Evolutionary conservation across 1,140 invertebrate species (phyloP), one percentile per base, ranked within the genome.

Genomic region (Meloidogyne exigua): DNA sequence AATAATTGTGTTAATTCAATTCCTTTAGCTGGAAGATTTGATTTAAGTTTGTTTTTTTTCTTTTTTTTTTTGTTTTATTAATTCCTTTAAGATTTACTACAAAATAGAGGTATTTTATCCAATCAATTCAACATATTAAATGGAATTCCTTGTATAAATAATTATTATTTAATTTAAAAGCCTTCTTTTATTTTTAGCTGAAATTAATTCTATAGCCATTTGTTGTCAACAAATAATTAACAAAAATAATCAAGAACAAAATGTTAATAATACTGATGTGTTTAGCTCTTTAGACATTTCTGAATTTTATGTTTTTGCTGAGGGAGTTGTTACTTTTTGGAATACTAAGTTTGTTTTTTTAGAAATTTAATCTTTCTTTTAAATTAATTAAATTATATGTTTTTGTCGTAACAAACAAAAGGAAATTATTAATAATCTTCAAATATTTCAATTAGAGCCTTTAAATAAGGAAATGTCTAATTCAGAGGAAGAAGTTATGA

Each of bases 281-380:
- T 39, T 39, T 39, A 44, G 18, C 15, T 2, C 42, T 2, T 4
- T 13, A 44, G 42, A 72, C 2, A 12, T 65, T n/a, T 21, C 12
- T n/a, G 73, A 75, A 39, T 75, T 75, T 75, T 75, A 62, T 67
- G 28, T 75, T 49, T 75, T 75, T 21, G 23, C 62, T 36, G 73
- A 75, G 1, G 73, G 73, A 57, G 73, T 75, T 11, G 73, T 75
- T n/a, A 63, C 63, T 36, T 75, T 75, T 75, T 75, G 73, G 73
- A 65, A 75, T 42, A 65, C 69, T n/a, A 28, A 32, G 63, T 66
- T 25, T 4, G 73, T 67, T 2, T n/a, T 73, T 23, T 62, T n/a
- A n/a, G n/a, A n/a, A n/a, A n/a, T n/a, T 32, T 12, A 64, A n/a
- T 21, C 5, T 13, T 32, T 15, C 4, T 23, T 44, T 49, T 26